Evolutionary conservation across 2,113 vertebrate species (phyloP), one percentile per base, ranked within the genome.

Genomic region (Macrotis lagotis): DNA sequence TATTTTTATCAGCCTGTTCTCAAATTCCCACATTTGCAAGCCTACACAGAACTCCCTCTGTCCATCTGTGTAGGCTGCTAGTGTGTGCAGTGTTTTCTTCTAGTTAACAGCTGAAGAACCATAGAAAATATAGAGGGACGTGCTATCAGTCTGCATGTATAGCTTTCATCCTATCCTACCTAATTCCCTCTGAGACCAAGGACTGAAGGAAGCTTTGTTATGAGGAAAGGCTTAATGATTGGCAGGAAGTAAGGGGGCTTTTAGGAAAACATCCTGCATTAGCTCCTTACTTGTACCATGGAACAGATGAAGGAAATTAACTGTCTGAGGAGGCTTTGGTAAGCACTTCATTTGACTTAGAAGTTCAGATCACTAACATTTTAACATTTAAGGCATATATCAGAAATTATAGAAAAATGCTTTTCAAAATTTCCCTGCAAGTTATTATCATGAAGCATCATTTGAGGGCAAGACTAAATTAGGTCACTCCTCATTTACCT

Each of bases 211-310:
- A 97, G 47, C 92, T 16, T 3, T n/a, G 26, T 55, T 92, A 94
- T 89, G 93, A 93, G 94, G 88, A 92, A 96, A 92, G 91, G 50
- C 95, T 83, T 83, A 97, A 50, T 89, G 49, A 92, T 6, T 90
- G 83, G 50, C 94, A 96, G 96, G 97, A 97, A 96, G 59, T 50
- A 8, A 92, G 3, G 44, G 49, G 53, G 24, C 51, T 94, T 94
- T 94, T 94, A 91, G 53, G 59, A 97, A 97, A 97, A 97, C 94
- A 96, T 96, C 95, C 95, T 94, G 94, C 66, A 22, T 7, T 24
- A 83, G 66, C 88, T 52, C 88, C 95, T 94, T 95, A 93, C 91
- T 96, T 95, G 96, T 96, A 47, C 94, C 26, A 19, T 53, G 37
- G 88, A 51, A 90, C 83, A 89, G 55, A 92, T 91, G 96, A 59